phyloP scores from a whole-genome alignment of 2,888 invertebrate genomes.

The Ochropleura plecta region DNA sequence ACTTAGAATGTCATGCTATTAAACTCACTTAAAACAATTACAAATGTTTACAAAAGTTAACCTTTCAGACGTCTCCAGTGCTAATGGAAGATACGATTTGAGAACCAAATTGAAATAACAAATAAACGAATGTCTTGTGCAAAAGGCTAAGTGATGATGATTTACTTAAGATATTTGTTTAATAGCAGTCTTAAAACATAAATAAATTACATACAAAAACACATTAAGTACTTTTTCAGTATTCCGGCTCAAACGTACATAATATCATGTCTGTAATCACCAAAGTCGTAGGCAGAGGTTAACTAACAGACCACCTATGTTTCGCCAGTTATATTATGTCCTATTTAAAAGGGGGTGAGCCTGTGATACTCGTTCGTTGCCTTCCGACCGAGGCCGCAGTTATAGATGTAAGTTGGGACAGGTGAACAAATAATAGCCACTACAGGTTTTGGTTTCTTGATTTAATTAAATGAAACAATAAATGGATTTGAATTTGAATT shows the following conservation, averaged over 20 bases:
- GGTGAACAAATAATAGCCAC: too few species aligned
- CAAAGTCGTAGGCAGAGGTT: too few species aligned
- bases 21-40: constrained; percentile 30
- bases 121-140: background rate
- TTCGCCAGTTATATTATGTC: too few species aligned
- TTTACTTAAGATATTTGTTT: constrained; percentile 14
- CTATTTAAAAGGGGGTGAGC: too few species aligned
- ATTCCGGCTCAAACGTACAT: background rate
- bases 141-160: background rate
- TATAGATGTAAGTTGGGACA: too few species aligned
- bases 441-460: too few species aligned
- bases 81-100: constrained; percentile 1
- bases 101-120: background rate
- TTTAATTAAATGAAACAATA: too few species aligned
- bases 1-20: constrained; percentile 15
- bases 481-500: too few species aligned
- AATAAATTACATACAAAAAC: background rate
- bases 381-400: too few species aligned
- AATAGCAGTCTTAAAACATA: background rate
- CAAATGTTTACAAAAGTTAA: background rate
- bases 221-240: background rate
- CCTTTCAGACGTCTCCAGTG: background rate
- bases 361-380: too few species aligned
- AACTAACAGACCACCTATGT: too few species aligned
- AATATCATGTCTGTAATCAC: too few species aligned